Evolutionary conservation across 1,140 invertebrate species (phyloP), one percentile per base, ranked within the genome.

Genomic region (Heterodera schachtii): DNA sequence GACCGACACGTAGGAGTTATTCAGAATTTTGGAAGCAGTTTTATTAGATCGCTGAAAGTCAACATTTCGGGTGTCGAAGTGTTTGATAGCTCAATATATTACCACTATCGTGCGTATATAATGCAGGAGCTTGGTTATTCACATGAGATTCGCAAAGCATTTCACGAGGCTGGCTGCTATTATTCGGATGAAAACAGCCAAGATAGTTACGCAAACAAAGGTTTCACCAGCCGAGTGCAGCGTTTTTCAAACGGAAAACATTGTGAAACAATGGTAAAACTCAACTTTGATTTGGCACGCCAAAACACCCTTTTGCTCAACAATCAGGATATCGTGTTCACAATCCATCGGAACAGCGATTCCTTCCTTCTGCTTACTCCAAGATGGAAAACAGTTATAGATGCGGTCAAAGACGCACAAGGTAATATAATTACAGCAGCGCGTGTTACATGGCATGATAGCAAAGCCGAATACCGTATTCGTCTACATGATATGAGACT

Each of bases 221-320:
- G 69, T 3, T 71, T 71, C 69, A 71, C 7, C 31, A 46, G 44
- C 5, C 6, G 69, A 71, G 69, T 16, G 11, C 5, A 8, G 16
- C 69, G 69, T 6, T 41, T 46, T 31, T 41, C 31, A 31, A 31
- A 31, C 8, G 69, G 69, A 46, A 71, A 31, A 16, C 31, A 43
- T 21, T 41, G 31, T 8, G 69, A 71, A 71, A 71, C 69, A 31
- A 43, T 71, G 69, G 69, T 71, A 31, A 71, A 71, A 31, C 44
- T 71, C 8, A 71, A 82, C 52, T 82, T 82, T 80, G 81, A 82
- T 81, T 19, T 82, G 3, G 81, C 81, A 8, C 84, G 81, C 3
- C 81, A 82, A 66, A 31, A 21, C 31, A 3, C 3, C 7, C 21
- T 79, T 4, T 47, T 82, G n/a, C 16, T 82, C 5, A 82, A 82